Evolutionary conservation across 2,888 invertebrate genomes (phyloP), one percentile per base, ranked within the genome.

Genomic region (Agriopis aurantiaria): DNA sequence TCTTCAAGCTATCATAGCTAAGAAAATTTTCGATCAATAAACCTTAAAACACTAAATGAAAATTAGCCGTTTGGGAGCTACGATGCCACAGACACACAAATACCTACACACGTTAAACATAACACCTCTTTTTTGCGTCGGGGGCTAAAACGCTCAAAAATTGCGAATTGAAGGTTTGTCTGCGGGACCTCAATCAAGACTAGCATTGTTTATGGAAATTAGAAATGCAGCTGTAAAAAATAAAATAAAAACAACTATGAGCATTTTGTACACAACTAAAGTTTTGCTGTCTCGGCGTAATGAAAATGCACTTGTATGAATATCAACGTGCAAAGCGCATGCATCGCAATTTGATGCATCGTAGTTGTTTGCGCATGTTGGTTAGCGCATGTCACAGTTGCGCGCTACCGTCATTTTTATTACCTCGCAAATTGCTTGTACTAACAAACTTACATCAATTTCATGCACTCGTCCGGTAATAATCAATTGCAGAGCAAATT

Each of bases 331-430:
- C 11, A 53, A 53, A 3, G 11, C 53, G 11, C 33, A 53, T 40
- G 40, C 5, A 40, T 53, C 33, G 43, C 43, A 14, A 9, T n/a
- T n/a, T n/a, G n/a, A 53, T 40, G 40, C 5, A 40, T 53, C 33
- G 43, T 14, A 14, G 9, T n/a, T 55, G 40, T 9, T 12, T 75
- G 62, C 68, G 56, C 72, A 69, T 72, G 72, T 65, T 58, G 68
- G 66, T 69, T 8, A 12, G 48, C 53, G 52, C 62, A 66, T 59
- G 58, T 68, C 72, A 62, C 68, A 71, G 70, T 71, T 77, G 12
- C 74, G 75, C 69, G 75, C 81, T 85, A 83, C 82, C 79, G 76
- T 77, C 78, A 64, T 40, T 48, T 68, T 68, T 64, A 78, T 80
- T 82, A 61, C 58, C 65, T 14, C 57, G 41, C 59, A 66, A 67